Base-by-base conservation (phyloP, 1,140 invertebrate species). In the Acyrthosiphon pisum region DNA sequence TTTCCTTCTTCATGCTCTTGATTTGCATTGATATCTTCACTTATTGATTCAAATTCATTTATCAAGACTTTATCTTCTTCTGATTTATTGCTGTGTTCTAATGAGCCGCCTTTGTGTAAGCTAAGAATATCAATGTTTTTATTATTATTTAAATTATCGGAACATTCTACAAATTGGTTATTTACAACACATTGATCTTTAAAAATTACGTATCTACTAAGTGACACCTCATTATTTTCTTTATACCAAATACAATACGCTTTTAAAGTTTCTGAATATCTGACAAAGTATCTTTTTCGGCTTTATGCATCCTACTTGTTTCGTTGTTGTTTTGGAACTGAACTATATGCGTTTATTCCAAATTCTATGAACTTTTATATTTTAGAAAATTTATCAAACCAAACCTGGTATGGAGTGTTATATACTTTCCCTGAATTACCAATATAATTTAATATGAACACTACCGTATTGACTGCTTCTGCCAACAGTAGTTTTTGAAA, bases 251-350 rank as follows among this genome's bases (percentile, higher is more conserved):
- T n/a, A n/a, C n/a, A n/a, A n/a, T n/a, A n/a, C n/a, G n/a, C n/a
- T n/a, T n/a, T n/a, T n/a, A n/a, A n/a, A 88, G 94, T 93, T 84
- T 95, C 94, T 46, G 91, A 94, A 94, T 95, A 95, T 2, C 95
- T 95, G 26, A 95, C 94, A 93, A 95, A 88, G 95, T 89, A 95
- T 94, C 30, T 3, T 88, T 88, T 88, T 50, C 7, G 3, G 26
- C 41, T 87, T 94, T 95, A 95, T 18, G 94, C 35, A 88, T 95
- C 95, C 94, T 94, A 95, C 86, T 95, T 95, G 46, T 93, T 94
- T 93, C 94, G 90, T 50, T 93, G 93, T 76, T 94, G 46, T 35
- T 94, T 94, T 56, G 1, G 94, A 94, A 94, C 94, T 90, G 41
- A 95, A 56, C 86, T 88, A 50, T n/a, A n/a, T 48, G 94, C 95